Evolutionary conservation across 2,797 vertebrate species (phyloP), one percentile per base, ranked within the genome.

Genomic region (Anguilla anguilla): DNA sequence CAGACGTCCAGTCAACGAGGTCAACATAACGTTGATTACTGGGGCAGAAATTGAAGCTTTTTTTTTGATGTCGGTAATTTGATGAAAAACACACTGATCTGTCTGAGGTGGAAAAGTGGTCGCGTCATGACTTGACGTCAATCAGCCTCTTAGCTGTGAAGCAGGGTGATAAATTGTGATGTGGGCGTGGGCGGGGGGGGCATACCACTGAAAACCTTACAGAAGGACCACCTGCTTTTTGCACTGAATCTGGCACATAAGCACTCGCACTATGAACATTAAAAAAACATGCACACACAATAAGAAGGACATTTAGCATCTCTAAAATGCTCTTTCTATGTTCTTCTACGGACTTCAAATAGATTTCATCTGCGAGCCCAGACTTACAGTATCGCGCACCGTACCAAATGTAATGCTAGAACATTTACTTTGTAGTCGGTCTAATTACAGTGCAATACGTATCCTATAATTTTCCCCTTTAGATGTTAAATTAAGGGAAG

Each of bases 401-500:
- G 28, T 35, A 35, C 19, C 35, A 35, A 43, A 39, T 43, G 72
- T 77, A 77, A 77, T 77, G 72, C 15, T 6, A 77, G 72, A 11
- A 17, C 72, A 17, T 43, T 39, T 39, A 43, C 28, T 77, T 77
- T 39, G 72, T 77, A 39, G 72, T 43, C 72, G 43, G 72, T 19
- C 72, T 77, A 77, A 77, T 77, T 77, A 39, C 72, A 77, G 31
- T 77, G 72, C 15, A 35, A 39, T 35, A 77, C 43, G 72, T 17
- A 77, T 17, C 72, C 72, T 77, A 15, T 77, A 39, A 77, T 77
- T 77, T 39, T 77, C 77, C 22, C 9, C 39, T 81, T 77, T 81
- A 81, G 77, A 81, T 7, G 77, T 81, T 49, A 81, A 46, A 77
- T 77, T 43, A 17, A 43, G 31, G 72, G 39, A 81, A 49, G 39